Conservation (phyloP, 1,140 invertebrate genomes). For the Nebria ingens region DNA sequence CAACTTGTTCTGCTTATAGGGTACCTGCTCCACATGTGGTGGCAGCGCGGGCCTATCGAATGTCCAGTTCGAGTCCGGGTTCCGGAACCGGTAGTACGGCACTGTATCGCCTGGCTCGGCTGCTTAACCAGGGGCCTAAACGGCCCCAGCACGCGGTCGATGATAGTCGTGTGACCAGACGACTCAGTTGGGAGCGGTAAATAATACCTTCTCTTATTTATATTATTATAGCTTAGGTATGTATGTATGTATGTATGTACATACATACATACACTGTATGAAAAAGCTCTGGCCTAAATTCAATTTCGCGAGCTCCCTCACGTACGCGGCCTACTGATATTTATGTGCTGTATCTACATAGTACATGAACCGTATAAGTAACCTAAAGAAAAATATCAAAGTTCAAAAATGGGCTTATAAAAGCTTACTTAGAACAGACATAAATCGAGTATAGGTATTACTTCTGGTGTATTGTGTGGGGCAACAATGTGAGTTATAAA, state of each 20-base stretch:
- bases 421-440: too few relatives aligned
- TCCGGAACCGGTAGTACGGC: slow-evolving; percentile 41
- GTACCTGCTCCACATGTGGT: slow-evolving; percentile 48
- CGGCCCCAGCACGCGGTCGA: slow-evolving; percentile 31
- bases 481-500: too few relatives aligned
- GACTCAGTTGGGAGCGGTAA: slow-evolving; percentile 71
- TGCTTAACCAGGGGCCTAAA: slow-evolving; percentile 51
- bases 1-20: slow-evolving; percentile 36
- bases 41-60: slow-evolving; percentile 42
- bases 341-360: too few relatives aligned
- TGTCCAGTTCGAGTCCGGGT: slow-evolving; percentile 33
- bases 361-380: too few relatives aligned
- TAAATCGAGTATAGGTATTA: too few relatives aligned
- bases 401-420: too few relatives aligned
- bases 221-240: neutral
- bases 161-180: slow-evolving; percentile 44
- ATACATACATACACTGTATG: slow-evolving; percentile 4
- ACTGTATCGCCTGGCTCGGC: slow-evolving; percentile 52
- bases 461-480: too few relatives aligned
- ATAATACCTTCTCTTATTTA: slow-evolving; percentile 13
- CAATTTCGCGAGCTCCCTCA: slow-evolving; percentile 6
- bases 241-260: slow-evolving; percentile 7
- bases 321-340: too few relatives aligned
- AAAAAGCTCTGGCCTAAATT: slow-evolving; percentile 5
- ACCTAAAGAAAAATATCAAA: too few relatives aligned